phyloP scores from a whole-genome alignment of 2,113 vertebrate genomes.

The Willisornis vidua region DNA sequence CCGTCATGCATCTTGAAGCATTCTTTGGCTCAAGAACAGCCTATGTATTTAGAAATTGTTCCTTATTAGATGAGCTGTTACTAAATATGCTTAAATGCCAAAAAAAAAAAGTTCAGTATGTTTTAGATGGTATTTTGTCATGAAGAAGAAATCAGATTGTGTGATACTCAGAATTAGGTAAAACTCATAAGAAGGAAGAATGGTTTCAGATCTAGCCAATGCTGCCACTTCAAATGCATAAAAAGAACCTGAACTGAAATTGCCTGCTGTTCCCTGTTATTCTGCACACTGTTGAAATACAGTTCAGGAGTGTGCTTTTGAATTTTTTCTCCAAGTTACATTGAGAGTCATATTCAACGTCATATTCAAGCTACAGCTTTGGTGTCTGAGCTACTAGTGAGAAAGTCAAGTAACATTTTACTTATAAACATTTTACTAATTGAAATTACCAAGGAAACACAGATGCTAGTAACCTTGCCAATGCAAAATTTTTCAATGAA shows the following conservation, averaged over 20 bases:
- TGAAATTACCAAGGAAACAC: neutral
- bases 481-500: neutral
- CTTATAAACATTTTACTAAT: neutral
- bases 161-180: neutral
- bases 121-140: neutral
- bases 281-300: neutral
- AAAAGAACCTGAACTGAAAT: neutral
- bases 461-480: neutral
- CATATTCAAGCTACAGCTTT: neutral
- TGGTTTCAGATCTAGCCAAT: neutral
- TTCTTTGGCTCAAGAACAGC: neutral
- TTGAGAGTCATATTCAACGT: neutral
- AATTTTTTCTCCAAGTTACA: slow-evolving; percentile 2
- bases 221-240: slow-evolving; percentile 8
- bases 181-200: neutral
- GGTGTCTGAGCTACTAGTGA: neutral
- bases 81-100: neutral
- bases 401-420: neutral
- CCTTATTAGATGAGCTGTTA: neutral
- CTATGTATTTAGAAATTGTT: neutral
- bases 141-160: neutral
- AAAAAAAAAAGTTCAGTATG: neutral
- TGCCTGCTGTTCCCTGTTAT: neutral
- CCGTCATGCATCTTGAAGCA: neutral
- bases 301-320: neutral